Conservation (phyloP, 2,888 invertebrate species). For the Anodontia alba region DNA sequence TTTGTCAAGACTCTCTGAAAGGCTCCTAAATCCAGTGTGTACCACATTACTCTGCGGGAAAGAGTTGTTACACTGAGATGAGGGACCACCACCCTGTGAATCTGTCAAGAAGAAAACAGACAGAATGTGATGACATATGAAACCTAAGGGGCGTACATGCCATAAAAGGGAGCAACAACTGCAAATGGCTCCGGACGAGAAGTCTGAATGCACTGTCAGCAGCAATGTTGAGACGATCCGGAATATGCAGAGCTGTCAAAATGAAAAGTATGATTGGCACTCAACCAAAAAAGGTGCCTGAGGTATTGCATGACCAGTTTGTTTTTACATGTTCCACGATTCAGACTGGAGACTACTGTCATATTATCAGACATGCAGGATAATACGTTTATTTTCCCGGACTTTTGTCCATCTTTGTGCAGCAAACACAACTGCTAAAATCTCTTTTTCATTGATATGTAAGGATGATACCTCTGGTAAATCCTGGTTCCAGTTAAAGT, state of each 20-base stretch:
- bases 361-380: background rate
- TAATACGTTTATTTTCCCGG: background rate
- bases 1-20: too few relatives aligned
- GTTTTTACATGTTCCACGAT: background rate
- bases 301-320: background rate
- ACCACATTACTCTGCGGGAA: too few relatives aligned
- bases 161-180: too few relatives aligned
- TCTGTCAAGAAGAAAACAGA: too few relatives aligned
- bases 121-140: too few relatives aligned
- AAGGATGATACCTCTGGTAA: background rate
- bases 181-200: background rate
- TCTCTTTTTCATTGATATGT: slow-evolving; percentile 5
- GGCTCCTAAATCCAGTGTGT: too few relatives aligned
- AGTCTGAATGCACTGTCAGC: too few relatives aligned
- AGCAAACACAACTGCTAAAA: background rate
- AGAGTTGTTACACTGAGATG: too few relatives aligned
- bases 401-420: background rate
- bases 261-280: background rate
- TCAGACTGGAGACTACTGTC: background rate
- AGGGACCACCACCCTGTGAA: too few relatives aligned
- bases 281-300: background rate
- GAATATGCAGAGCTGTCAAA: background rate
- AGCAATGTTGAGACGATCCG: too few relatives aligned
- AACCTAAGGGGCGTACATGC: too few relatives aligned
- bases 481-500: background rate